Conservation (phyloP, 2,113 vertebrate genomes). For the Oceanodroma tethys region DNA sequence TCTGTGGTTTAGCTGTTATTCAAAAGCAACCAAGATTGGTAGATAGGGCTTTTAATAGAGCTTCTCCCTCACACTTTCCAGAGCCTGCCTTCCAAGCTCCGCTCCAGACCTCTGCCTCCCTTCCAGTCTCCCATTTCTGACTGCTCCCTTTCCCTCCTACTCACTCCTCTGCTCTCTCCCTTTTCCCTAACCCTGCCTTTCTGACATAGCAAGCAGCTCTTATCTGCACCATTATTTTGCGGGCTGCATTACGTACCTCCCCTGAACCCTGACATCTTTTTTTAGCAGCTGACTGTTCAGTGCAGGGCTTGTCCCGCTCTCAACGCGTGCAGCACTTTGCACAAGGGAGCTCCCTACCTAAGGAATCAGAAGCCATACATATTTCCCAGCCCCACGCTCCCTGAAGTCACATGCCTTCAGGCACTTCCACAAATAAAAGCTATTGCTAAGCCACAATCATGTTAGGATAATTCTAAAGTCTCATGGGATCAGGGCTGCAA, state of each 20-base stretch:
- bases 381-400: background rate
- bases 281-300: background rate
- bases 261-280: background rate
- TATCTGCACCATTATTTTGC: background rate
- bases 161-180: background rate
- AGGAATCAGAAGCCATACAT: background rate
- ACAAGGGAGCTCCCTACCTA: background rate
- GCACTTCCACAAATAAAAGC: conserved; percentile 53
- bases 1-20: conserved; percentile 66
- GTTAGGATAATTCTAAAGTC: background rate
- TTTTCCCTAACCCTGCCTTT: background rate
- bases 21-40: conserved; percentile 35
- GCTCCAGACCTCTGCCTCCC: conserved; percentile 22
- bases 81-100: conserved; percentile 27
- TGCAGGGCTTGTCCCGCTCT: background rate
- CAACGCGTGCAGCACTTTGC: accelerated
- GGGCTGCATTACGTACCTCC: background rate
- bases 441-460: conserved; percentile 33
- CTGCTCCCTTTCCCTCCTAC: background rate
- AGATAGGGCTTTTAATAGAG: conserved; percentile 46
- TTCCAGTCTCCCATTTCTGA: background rate
- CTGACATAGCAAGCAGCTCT: background rate
- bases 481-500: conserved; percentile 4
- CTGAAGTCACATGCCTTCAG: conserved; percentile 1
- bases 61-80: conserved; percentile 23